Percentiles rank a stretch among this genome's conserved stretches.
Conservation (phyloP, 2,888 invertebrate genomes). For the Dynastes grantii region DNA sequence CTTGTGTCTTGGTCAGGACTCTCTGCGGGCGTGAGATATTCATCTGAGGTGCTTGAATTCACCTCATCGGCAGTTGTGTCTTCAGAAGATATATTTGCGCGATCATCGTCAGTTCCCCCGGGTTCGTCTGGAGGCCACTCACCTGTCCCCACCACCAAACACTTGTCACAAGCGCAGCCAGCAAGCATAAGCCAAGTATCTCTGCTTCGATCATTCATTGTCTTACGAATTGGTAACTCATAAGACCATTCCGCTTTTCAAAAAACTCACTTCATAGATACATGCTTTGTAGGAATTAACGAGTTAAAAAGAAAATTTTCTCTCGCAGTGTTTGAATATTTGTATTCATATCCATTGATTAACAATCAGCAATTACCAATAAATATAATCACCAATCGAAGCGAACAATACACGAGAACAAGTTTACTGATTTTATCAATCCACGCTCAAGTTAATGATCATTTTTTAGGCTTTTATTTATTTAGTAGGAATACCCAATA, state of each 20-base stretch:
- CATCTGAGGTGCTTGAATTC: constrained; percentile 55
- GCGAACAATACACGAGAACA: not conserved
- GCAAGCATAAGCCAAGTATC: constrained; percentile 67
- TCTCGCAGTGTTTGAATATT: constrained; percentile 26
- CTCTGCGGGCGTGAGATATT: constrained; percentile 61
- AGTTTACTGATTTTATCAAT: not conserved
- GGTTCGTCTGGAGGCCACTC: constrained; percentile 65
- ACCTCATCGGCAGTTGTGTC: constrained; percentile 46
- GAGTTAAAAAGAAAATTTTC: constrained; percentile 40
- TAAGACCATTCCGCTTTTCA: constrained; percentile 48
- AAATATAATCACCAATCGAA: not conserved
- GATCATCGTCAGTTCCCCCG: constrained; percentile 57
- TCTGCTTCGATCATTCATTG: constrained; percentile 53
- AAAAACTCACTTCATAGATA: constrained; percentile 45
- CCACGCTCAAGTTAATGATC: not conserved
- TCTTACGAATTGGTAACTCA: constrained; percentile 42
- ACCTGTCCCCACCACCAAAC: constrained; percentile 66
- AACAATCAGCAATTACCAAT: not conserved
- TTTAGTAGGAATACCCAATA: too few species aligned
- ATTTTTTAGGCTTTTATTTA: too few species aligned
- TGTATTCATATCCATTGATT: not conserved
- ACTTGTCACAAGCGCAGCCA: constrained; percentile 68
- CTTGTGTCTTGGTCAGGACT: constrained; percentile 63
- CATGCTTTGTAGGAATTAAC: constrained; percentile 45
- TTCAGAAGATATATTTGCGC: constrained; percentile 47